A percentile compares a stretch with the other conserved stretches of the same genome.
Evolutionary conservation across 2,113 vertebrate species (phyloP).

Genomic region (Prunella fulvescens): DNA sequence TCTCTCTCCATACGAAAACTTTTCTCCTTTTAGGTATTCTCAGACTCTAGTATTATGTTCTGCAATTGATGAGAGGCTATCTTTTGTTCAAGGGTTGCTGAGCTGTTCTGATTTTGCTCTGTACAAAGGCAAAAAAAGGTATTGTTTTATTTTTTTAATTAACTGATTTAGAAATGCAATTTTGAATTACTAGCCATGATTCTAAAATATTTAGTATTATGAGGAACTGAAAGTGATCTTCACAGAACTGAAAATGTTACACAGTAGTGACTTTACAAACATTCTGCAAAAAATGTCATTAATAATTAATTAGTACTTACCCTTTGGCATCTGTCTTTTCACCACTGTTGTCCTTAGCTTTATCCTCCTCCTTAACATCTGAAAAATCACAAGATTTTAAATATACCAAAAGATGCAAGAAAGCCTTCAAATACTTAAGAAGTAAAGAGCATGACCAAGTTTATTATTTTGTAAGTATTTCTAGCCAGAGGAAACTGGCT

Average conservation of each 20-base stretch:
- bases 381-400: slow-evolving; percentile 18
- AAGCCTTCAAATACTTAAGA: background rate
- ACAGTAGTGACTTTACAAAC: background rate
- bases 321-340: slow-evolving; percentile 88
- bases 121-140: slow-evolving; percentile 48
- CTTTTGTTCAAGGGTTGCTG: slow-evolving; percentile 82
- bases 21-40: slow-evolving; percentile 61
- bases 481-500: background rate
- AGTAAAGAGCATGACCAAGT: background rate
- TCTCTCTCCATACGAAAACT: slow-evolving; percentile 68
- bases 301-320: slow-evolving; percentile 64
- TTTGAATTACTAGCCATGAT: background rate
- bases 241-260: background rate
- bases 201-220: background rate
- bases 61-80: slow-evolving; percentile 54
- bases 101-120: slow-evolving; percentile 89
- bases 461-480: background rate
- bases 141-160: background rate
- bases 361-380: slow-evolving; percentile 92
- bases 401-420: background rate
- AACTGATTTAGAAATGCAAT: background rate
- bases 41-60: slow-evolving; percentile 55
- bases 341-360: slow-evolving; percentile 82
- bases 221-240: background rate
- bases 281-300: background rate